phyloP scores from a whole-genome alignment of 2,888 invertebrate genomes.

The Nephrotoma guestfalica region DNA sequence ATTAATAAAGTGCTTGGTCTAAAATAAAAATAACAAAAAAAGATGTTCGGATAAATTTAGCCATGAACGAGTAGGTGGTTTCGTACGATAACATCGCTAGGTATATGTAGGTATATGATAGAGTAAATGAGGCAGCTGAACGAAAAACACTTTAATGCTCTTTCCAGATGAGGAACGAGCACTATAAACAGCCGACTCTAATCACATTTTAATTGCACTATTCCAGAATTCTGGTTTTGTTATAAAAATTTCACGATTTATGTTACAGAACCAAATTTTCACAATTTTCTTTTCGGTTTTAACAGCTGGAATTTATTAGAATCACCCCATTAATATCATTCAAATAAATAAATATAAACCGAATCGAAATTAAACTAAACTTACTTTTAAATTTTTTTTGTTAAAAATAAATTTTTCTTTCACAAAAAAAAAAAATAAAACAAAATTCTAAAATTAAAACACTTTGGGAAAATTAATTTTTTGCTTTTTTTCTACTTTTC shows the following conservation, averaged over 20 bases:
- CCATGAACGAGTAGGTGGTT: background rate
- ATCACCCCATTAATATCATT: background rate
- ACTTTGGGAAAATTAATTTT: background rate
- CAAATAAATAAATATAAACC: background rate
- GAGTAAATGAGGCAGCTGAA: background rate
- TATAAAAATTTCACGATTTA: background rate
- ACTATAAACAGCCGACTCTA: no score
- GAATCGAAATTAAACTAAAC: background rate
- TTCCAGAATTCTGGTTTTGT: background rate
- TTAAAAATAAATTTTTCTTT: background rate
- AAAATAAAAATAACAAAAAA: background rate
- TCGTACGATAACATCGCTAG: background rate
- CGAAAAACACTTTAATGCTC: background rate
- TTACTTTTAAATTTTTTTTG: background rate
- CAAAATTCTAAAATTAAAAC: background rate
- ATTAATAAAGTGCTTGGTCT: background rate
- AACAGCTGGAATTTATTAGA: background rate
- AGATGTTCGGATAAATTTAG: background rate
- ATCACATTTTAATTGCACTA: background rate
- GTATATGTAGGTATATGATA: background rate
- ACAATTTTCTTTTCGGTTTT: background rate
- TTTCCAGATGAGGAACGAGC: background rate
- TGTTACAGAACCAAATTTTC: background rate
- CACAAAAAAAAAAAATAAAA: background rate
- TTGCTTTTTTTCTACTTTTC: background rate